Evolutionary conservation across 1,140 invertebrate genomes (phyloP), one percentile per base, ranked within the genome.

Genomic region (Euura saliciscinereae): DNA sequence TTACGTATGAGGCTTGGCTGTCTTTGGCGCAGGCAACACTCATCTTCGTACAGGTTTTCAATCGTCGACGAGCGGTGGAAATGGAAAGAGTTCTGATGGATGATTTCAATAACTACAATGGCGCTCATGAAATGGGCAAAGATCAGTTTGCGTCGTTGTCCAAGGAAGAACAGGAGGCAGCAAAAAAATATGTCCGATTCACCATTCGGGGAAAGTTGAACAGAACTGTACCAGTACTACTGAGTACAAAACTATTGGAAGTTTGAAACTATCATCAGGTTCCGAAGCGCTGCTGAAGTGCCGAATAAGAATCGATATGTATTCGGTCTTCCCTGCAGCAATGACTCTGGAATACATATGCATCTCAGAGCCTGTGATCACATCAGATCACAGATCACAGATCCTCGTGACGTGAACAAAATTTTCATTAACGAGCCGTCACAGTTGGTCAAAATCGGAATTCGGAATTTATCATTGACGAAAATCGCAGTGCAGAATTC

Each of bases 11-110:
- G 13, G 45, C 59, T 43, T 74, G 73, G 69, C 7, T n/a, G 2
- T 43, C n/a, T 42, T 71, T 74, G 73, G 66, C 73, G 42, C 42
- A 10, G 3, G 46, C 42, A 4, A 43, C 69, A 0, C 44, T 76
- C 10, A 66, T 65, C 10, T 66, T 65, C 0, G 3, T 73, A 2
- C 73, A 74, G 45, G 42, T 69, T 8, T 76, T 74, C 44, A 76
- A 76, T 71, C 44, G 75, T 44, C n/a, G 75, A 45, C 59, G 75
- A 45, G 44, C 72, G 4, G 73, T 72, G n/a, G 72, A 74, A 68
- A 74, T 71, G 10, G 70, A 74, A 69, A 2, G 71, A 42, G 42
- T 76, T 0, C 65, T 5, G 6, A 74, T 74, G 5, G 0, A 8
- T 44, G 73, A 73, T 69, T 74, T 71, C 46, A 45, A 73, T n/a